Percentiles rank a stretch among this genome's conserved stretches.
Conservation (phyloP, 2,888 invertebrate species). For the Pristionchus maxplancki region DNA sequence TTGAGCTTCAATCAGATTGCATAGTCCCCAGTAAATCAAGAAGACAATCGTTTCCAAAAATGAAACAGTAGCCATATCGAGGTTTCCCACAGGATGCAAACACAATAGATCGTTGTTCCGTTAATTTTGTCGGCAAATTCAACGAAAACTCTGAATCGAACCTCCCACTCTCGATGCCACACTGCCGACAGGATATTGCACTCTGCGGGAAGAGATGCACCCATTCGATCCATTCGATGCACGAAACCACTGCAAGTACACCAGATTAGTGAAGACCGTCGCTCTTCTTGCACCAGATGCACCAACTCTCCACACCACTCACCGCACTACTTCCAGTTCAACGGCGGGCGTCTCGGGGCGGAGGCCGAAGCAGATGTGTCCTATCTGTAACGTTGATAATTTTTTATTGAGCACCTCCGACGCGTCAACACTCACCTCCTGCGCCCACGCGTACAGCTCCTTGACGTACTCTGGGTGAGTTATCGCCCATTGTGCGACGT, state of each 20-base stretch:
- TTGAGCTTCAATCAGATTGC: too few species aligned
- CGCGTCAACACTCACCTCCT: slow-evolving; percentile 50
- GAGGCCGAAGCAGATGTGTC: slow-evolving; percentile 71
- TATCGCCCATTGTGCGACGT: slow-evolving; percentile 69
- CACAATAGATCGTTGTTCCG: too few species aligned
- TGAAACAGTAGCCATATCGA: background rate
- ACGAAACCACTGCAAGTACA: background rate
- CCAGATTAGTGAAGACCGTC: background rate
- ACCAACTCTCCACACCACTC: slow-evolving; percentile 33
- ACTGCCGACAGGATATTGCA: slow-evolving; percentile 67
- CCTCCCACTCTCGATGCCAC: slow-evolving; percentile 66
- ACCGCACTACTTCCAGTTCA: slow-evolving; percentile 63
- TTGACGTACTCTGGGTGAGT: slow-evolving; percentile 59
- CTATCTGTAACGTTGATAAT: slow-evolving; percentile 57
- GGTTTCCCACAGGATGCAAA: background rate
- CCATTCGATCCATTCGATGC: slow-evolving; percentile 28
- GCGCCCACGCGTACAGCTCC: slow-evolving; percentile 60
- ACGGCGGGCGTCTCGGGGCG: slow-evolving; percentile 61
- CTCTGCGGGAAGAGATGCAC: slow-evolving; percentile 46
- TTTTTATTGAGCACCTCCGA: background rate
- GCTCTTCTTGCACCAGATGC: background rate
- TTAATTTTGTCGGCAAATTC: too few species aligned
- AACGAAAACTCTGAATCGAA: background rate
- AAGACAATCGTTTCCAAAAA: too few species aligned
- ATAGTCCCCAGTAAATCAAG: too few species aligned